Evolutionary conservation across 2,888 invertebrate genomes (phyloP).

Genomic region (Aethes cnicana): DNA sequence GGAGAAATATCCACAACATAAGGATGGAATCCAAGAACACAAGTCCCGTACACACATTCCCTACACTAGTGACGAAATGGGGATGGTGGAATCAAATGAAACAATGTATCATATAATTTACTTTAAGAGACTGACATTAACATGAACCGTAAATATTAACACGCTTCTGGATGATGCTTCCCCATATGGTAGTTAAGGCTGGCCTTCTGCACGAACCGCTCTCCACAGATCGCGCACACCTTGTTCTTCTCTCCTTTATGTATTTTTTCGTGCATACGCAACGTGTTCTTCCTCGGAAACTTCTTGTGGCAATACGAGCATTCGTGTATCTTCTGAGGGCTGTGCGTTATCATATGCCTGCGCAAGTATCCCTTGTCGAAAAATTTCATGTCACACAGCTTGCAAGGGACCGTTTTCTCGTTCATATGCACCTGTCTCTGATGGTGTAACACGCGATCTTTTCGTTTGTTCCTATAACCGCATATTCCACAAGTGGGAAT

Average conservation of each 20-base stretch:
- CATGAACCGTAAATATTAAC: too few species aligned
- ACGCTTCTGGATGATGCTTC: conserved; percentile 31
- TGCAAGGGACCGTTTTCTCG: conserved; percentile 41
- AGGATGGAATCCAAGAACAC: too few species aligned
- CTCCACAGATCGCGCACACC: conserved; percentile 25
- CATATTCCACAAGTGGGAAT: conserved; percentile 48
- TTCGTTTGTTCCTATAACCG: conserved; percentile 34
- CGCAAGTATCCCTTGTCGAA: conserved; percentile 38
- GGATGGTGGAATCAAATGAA: too few species aligned
- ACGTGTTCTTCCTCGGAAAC: conserved; percentile 34
- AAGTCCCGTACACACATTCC: too few species aligned
- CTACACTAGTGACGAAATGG: too few species aligned
- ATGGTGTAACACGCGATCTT: conserved; percentile 36
- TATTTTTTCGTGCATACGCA: conserved; percentile 37
- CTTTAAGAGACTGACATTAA: too few species aligned
- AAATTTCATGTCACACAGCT: conserved; percentile 44
- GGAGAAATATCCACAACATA: too few species aligned
- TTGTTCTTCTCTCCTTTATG: conserved; percentile 35
- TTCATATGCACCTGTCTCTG: conserved; percentile 44
- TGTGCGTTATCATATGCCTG: conserved; percentile 44
- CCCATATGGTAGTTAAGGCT: conserved; percentile 35
- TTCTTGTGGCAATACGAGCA: conserved; percentile 36
- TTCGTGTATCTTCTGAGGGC: conserved; percentile 34
- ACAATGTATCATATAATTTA: too few species aligned
- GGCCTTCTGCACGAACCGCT: conserved; percentile 31